Evolutionary conservation across 1,140 invertebrate genomes (phyloP).

Genomic region (Hestina assimilis): DNA sequence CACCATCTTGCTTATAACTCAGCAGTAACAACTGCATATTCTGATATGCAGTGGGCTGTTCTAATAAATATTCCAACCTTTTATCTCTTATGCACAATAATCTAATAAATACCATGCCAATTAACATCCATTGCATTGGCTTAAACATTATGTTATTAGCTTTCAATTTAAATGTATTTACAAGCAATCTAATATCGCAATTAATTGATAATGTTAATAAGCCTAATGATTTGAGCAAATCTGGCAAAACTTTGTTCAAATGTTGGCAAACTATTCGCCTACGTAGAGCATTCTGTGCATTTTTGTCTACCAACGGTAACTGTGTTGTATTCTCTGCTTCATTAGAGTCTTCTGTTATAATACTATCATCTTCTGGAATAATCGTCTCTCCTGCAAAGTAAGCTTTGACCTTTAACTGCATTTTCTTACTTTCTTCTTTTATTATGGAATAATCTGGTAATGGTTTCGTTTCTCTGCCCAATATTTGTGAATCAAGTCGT

Average conservation of each 20-base stretch:
- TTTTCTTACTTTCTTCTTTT: slow-evolving; percentile 78
- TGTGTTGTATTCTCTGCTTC: slow-evolving; percentile 56
- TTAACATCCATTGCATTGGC: slow-evolving; percentile 78
- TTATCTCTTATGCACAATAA: slow-evolving; percentile 71
- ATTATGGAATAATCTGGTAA: slow-evolving; percentile 79
- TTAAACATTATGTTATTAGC: slow-evolving; percentile 81
- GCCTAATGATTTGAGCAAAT: slow-evolving; percentile 61
- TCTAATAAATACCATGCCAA: slow-evolving; percentile 77
- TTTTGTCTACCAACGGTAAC: slow-evolving; percentile 78
- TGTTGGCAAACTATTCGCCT: slow-evolving; percentile 79
- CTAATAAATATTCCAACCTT: slow-evolving; percentile 54
- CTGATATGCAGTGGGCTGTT: slow-evolving; percentile 58
- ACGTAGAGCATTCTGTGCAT: slow-evolving; percentile 78
- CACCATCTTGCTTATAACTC: slow-evolving; percentile 75
- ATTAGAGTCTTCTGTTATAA: slow-evolving; percentile 22
- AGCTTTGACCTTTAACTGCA: slow-evolving; percentile 79
- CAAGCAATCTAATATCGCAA: slow-evolving; percentile 73
- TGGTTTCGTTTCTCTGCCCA: slow-evolving; percentile 71
- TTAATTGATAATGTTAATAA: slow-evolving; percentile 55
- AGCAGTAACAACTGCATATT: slow-evolving; percentile 75
- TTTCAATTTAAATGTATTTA: slow-evolving; percentile 80
- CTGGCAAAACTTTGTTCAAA: slow-evolving; percentile 77
- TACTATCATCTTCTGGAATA: slow-evolving; percentile 45
- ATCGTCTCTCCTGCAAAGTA: slow-evolving; percentile 71
- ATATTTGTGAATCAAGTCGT: slow-evolving; percentile 66